phyloP scores from a whole-genome alignment of 2,888 invertebrate species.

The Megaustenia siamemsis region DNA sequence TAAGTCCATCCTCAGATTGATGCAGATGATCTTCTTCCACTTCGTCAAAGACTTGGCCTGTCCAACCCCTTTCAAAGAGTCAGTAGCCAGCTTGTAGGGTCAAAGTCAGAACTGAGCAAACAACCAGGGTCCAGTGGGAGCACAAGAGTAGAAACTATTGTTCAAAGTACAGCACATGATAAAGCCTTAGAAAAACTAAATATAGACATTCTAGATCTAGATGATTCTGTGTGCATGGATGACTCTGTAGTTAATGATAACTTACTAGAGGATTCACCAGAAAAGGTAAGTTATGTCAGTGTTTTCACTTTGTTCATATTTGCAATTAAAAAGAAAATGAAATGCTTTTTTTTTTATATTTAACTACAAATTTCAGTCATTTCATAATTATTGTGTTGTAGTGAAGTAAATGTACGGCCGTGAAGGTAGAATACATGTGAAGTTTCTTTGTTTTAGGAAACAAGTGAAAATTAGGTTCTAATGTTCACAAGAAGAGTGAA shows the following conservation, averaged over 20 bases:
- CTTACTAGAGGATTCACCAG: not conserved
- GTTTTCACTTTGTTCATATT: not conserved
- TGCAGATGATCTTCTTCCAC: constrained; percentile 13
- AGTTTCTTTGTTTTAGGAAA: no score
- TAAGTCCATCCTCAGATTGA: not conserved
- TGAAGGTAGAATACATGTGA: no score
- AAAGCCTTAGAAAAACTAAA: not conserved
- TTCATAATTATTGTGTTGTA: no score
- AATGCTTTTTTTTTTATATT: no score
- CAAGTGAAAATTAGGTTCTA: no score
- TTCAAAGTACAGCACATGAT: not conserved
- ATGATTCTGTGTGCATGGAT: not conserved
- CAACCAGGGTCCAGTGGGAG: not conserved
- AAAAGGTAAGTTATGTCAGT: not conserved
- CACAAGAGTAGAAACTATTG: not conserved
- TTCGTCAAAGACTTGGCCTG: constrained; percentile 36
- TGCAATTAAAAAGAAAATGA: no score
- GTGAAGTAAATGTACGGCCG: no score
- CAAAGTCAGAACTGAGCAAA: not conserved
- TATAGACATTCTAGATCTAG: not conserved
- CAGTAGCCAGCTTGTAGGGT: not conserved
- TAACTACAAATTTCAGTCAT: no score
- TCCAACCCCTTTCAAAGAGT: constrained; percentile 17
- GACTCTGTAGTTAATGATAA: not conserved
- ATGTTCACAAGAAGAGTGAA: no score